phyloP scores from a whole-genome alignment of 30 jellyfish, hydroid and myxozoan genomes.

The Phacellophora camtschatica region DNA sequence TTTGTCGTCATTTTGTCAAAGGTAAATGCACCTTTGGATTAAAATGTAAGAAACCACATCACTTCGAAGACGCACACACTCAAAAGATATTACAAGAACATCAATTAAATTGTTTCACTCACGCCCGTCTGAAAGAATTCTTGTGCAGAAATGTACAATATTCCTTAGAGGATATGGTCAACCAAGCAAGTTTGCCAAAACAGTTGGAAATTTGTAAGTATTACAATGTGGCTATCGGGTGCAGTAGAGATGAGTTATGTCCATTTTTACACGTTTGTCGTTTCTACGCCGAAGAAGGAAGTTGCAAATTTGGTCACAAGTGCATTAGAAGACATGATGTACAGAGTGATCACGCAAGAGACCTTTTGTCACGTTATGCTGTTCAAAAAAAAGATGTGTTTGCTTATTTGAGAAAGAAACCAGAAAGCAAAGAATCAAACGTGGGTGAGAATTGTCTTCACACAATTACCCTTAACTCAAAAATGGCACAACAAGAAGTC shows the following conservation, averaged over 20 bases:
- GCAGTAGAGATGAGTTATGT: slow-evolving; percentile 82
- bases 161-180: slow-evolving; percentile 67
- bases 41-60: slow-evolving; percentile 96
- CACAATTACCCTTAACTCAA: too few species aligned
- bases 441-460: not conserved
- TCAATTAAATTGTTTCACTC: slow-evolving; percentile 58
- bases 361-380: slow-evolving; percentile 53
- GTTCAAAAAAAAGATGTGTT: slow-evolving; percentile 36
- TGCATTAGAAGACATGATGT: slow-evolving; percentile 89
- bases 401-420: slow-evolving; percentile 16
- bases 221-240: slow-evolving; percentile 92
- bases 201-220: slow-evolving; percentile 86
- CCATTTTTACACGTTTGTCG: slow-evolving; percentile 92
- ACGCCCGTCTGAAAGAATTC: slow-evolving; percentile 61
- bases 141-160: slow-evolving; percentile 92
- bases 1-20: slow-evolving; percentile 87
- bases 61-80: slow-evolving; percentile 71
- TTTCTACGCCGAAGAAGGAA: slow-evolving; percentile 85
- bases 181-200: slow-evolving; percentile 72
- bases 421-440: not conserved
- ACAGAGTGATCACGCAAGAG: slow-evolving; percentile 53
- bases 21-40: slow-evolving; percentile 96
- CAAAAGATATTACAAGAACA: slow-evolving; percentile 45
- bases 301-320: slow-evolving; percentile 87
- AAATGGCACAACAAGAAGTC: not conserved